Conservation (phyloP, 2,113 vertebrate species). For the Aramus guarauna region DNA sequence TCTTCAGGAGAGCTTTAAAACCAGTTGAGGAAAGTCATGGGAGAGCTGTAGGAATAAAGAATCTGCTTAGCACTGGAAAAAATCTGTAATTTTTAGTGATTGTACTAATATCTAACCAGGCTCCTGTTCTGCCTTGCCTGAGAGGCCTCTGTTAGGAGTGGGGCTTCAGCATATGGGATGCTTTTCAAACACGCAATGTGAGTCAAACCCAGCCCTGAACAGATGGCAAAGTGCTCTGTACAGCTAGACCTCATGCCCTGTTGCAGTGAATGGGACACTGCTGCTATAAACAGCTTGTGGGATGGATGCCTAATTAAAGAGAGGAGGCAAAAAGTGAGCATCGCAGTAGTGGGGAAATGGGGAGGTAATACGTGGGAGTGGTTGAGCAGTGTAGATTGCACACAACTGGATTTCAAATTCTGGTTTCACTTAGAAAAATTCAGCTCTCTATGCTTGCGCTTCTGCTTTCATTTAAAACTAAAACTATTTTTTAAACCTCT, state of each 20-base stretch:
- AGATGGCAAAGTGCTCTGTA: not conserved
- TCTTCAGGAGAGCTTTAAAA: not conserved
- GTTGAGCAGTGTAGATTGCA: not conserved
- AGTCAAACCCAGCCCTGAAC: not conserved
- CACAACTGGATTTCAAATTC: not conserved
- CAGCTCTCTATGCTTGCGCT: not conserved
- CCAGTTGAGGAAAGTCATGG: not conserved
- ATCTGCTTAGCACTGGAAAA: not conserved
- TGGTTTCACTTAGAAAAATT: constrained; percentile 26
- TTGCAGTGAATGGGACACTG: not conserved
- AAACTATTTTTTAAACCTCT: constrained; percentile 12
- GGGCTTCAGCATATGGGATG: not conserved
- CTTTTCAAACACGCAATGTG: not conserved
- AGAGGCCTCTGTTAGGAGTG: not conserved
- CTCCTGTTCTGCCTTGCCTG: not conserved
- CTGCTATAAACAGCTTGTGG: not conserved
- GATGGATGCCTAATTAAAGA: not conserved
- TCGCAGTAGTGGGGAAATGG: not conserved
- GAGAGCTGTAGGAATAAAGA: not conserved
- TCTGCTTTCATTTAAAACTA: constrained; percentile 38
- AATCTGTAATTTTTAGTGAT: not conserved
- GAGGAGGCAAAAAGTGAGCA: not conserved
- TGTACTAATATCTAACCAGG: not conserved
- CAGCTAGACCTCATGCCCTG: not conserved
- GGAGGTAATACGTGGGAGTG: not conserved